Conservation (phyloP, 2,888 invertebrate species). For the Drosophila tanythrix region DNA sequence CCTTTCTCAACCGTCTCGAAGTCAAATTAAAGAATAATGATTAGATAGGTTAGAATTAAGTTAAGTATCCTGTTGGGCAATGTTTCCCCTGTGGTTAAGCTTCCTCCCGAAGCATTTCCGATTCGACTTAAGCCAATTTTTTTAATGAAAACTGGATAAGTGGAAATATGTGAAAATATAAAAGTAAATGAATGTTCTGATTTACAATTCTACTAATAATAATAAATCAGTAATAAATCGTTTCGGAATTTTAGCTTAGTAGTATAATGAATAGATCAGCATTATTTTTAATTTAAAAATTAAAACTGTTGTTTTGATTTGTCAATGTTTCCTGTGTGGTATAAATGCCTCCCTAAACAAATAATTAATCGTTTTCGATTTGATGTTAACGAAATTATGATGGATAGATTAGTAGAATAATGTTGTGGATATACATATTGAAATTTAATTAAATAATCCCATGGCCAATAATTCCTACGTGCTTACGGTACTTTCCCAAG, state of each 20-base stretch:
- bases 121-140: background rate
- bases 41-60: background rate
- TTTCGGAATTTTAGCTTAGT: background rate
- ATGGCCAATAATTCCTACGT: background rate
- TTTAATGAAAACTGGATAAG: background rate
- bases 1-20: no score
- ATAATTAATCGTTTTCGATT: background rate
- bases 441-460: background rate
- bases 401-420: background rate
- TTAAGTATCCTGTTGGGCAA: background rate
- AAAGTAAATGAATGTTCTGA: background rate
- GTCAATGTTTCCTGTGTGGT: background rate
- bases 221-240: background rate
- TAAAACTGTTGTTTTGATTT: background rate
- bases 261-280: background rate
- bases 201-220: background rate
- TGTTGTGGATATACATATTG: background rate
- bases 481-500: background rate
- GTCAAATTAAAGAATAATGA: background rate
- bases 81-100: background rate
- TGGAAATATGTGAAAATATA: background rate
- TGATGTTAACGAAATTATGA: background rate
- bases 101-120: background rate
- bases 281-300: no score
- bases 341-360: background rate